Evolutionary conservation across 1,140 invertebrate genomes (phyloP), one percentile per base, ranked within the genome.

Genomic region (Dendroctonus valens): DNA sequence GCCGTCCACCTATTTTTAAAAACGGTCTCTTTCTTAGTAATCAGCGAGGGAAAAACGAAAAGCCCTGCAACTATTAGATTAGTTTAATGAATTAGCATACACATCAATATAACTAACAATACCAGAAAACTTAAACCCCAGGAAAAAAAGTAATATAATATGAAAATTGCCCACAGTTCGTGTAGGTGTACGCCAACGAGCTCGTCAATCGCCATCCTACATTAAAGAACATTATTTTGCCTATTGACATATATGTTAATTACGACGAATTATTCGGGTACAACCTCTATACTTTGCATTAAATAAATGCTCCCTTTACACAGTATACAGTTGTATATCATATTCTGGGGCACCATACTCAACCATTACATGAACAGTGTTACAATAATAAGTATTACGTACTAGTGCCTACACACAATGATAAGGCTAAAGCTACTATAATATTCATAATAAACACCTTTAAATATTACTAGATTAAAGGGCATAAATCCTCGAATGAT

Each of bases 221-320:
- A 59, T 59, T 9, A 40, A 14, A 67, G 46, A 59, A 55, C 40
- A 61, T 65, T 70, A 63, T 38, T 60, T 51, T 39, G 55, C 48
- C 73, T 75, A 78, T 77, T 78, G 77, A 78, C 75, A 78, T 77
- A 77, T 77, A 77, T 78, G 77, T 76, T 78, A 78, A 78, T 78
- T 76, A 74, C 59, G 41, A 59, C 15, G 46, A 67, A 54, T 26
- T 49, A 15, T 59, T 26, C 57, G 69, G 85, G 85, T 86, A 87
- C 86, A 89, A 88, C 87, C 84, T 89, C 89, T 90, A 89, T 89
- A 91, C 88, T 91, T 91, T 90, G 88, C 88, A 91, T 89, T 86
- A 89, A 90, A 91, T 84, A 90, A 90, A 90, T 89, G 88, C 86
- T 75, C 74, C 74, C 74, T 74, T 75, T 74, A 63, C 72, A 73